Base-by-base conservation (phyloP, 2,113 vertebrate genomes). In the Nipponia nippon region DNA sequence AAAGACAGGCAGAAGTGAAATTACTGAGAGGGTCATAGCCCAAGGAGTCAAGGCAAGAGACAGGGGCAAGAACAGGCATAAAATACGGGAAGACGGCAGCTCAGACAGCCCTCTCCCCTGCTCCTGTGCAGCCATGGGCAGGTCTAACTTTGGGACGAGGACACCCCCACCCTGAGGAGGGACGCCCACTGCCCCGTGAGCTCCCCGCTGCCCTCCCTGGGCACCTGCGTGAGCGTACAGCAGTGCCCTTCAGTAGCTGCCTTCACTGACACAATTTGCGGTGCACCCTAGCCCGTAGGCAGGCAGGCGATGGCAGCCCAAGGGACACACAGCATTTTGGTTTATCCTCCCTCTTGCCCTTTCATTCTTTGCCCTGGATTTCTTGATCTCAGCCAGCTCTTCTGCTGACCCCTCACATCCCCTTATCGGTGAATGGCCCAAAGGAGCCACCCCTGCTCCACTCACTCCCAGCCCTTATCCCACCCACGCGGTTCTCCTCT, bases 401-500 rank as follows among this genome's bases (percentile, higher is more conserved):
- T 36, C 25, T 36, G 19, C 55, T 2, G 4, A 30, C 40, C 40
- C 30, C 71, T 34, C 29, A 8, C 38, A 13, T 34, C 38, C 38
- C 52, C 22, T 3, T 14, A 11, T 3, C 3, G 4, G 16, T 4
- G 13, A 9, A 34, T 0, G 16, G 19, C 16, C 12, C 53, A 2
- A 15, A 20, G 19, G 19, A 38, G 42, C 72, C 23, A 5, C 8
- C 38, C 52, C 38, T 20, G 42, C 42, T 16, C 40, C 13, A 0
- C 9, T 46, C 6, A 1, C 52, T 42, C 17, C 72, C 40, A 11
- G 42, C 55, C 23, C 40, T 27, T 29, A 0, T 29, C 42, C 55
- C 32, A 44, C 40, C 40, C 7, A 4, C 42, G 7, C 3, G 9
- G 26, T 8, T 46, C 40, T 44, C 63, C 42, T 32, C 4, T 11